Evolutionary conservation across 2,888 invertebrate species (phyloP).

Genomic region (Lasius fuliginosus): DNA sequence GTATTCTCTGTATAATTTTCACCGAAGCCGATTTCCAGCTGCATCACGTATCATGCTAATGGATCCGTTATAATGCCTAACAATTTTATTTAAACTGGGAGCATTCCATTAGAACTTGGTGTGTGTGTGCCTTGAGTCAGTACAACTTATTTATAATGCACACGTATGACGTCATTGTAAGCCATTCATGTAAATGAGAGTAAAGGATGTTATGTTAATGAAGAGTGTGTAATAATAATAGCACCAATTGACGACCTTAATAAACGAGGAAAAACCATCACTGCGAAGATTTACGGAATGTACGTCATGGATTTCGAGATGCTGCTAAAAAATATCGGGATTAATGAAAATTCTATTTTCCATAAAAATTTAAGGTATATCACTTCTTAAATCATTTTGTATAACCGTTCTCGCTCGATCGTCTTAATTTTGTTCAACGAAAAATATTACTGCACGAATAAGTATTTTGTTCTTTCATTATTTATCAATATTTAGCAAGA

Average conservation of each 20-base stretch:
- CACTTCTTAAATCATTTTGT: neutral
- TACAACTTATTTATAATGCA: conserved; percentile 9
- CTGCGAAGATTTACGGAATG: neutral
- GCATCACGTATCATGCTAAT: neutral
- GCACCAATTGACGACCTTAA: conserved; percentile 1
- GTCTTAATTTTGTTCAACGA: neutral
- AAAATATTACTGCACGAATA: neutral
- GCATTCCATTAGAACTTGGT: neutral
- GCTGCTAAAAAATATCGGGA: neutral
- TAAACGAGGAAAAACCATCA: neutral
- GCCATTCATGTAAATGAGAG: conserved; percentile 11
- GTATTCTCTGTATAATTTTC: neutral
- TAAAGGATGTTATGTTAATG: neutral
- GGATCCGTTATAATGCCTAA: neutral
- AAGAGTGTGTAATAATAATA: neutral
- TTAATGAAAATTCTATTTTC: neutral
- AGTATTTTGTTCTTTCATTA: neutral
- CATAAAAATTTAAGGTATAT: neutral
- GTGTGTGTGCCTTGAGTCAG: neutral
- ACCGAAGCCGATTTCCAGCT: neutral
- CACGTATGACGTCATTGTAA: neutral
- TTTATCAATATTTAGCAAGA: neutral
- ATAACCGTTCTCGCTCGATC: neutral
- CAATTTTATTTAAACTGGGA: neutral
- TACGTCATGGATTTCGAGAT: neutral